Evolutionary conservation across 2,797 vertebrate genomes (phyloP).

Genomic region (Chelon auratus): DNA sequence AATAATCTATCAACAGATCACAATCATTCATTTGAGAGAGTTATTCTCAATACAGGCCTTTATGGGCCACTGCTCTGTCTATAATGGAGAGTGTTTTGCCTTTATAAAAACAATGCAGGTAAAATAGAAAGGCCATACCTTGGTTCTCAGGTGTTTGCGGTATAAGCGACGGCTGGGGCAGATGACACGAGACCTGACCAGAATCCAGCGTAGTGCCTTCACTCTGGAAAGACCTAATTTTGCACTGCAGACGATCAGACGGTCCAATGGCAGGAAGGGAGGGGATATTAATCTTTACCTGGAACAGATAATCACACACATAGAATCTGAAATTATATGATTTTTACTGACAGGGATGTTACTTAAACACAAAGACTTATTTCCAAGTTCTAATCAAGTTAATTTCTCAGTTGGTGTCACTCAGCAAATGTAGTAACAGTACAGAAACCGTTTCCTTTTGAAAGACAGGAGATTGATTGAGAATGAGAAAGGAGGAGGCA

Average conservation of each 20-base stretch:
- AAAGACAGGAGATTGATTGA: constrained; percentile 44
- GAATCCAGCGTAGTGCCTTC: constrained; percentile 73
- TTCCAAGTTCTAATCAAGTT: neutral
- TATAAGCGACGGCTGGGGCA: constrained; percentile 77
- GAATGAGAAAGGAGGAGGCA: constrained; percentile 32
- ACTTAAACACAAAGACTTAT: too few species aligned
- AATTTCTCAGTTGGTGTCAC: neutral
- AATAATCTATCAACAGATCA: neutral
- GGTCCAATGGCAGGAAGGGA: constrained; percentile 76
- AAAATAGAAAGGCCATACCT: constrained; percentile 79
- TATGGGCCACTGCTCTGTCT: neutral
- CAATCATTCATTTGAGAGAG: too few species aligned
- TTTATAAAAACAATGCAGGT: constrained; percentile 1
- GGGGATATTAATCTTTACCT: constrained; percentile 83
- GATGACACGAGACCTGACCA: constrained; percentile 80
- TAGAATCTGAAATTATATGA: neutral
- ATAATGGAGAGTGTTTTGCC: neutral
- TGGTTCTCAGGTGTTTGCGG: constrained; percentile 86
- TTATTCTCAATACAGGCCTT: neutral
- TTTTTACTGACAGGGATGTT: neutral
- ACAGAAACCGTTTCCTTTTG: constrained; percentile 22
- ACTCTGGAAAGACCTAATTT: constrained; percentile 61
- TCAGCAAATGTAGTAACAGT: constrained; percentile 5
- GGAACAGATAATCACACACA: neutral
- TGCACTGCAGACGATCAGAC: constrained; percentile 79